Evolutionary conservation across 2,113 vertebrate species (phyloP), one percentile per base, ranked within the genome.

Genomic region (Lophochroa leadbeateri): DNA sequence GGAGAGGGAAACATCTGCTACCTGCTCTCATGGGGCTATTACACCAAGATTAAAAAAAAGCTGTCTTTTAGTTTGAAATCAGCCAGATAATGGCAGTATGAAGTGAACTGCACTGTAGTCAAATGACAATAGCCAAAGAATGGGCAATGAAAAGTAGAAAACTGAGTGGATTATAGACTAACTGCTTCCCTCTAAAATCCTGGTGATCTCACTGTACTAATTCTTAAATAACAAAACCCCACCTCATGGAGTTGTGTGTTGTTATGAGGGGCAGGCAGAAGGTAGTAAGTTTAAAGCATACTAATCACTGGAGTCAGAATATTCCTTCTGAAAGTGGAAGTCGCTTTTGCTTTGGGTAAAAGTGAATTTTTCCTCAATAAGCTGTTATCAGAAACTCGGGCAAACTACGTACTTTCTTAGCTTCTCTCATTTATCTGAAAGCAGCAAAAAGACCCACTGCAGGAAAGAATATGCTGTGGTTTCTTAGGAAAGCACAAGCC

Each of bases 221-320:
- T 31, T 65, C 37, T 57, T 79, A 20, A 52, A 37, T 19, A 68
- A 19, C 10, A 52, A 65, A 35, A 23, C 0, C n/a, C n/a, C 39
- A 41, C 39, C 46, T n/a, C 23, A 23, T 9, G 12, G 27, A 87
- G 31, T 2, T 39, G 19, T 5, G 18, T 29, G 33, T 8, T 44
- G 41, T 52, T 64, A 74, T 0, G 1, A 21, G 28, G 10, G 11
- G 24, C 49, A 63, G 53, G 46, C 0, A 0, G 28, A 27, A 89
- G 13, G 16, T 67, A 23, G 5, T 19, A 80, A 46, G 6, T 50
- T 55, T 52, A 60, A 75, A 69, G 17, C 27, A 28, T 24, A 55
- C 14, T 50, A 18, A 74, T 75, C 24, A 47, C 20, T 71, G 12
- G 8, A 70, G 44, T 71, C 16, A 70, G 17, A 67, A 1, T 35